Conservation (phyloP, 2,888 invertebrate species). For the Coremacera marginata region DNA sequence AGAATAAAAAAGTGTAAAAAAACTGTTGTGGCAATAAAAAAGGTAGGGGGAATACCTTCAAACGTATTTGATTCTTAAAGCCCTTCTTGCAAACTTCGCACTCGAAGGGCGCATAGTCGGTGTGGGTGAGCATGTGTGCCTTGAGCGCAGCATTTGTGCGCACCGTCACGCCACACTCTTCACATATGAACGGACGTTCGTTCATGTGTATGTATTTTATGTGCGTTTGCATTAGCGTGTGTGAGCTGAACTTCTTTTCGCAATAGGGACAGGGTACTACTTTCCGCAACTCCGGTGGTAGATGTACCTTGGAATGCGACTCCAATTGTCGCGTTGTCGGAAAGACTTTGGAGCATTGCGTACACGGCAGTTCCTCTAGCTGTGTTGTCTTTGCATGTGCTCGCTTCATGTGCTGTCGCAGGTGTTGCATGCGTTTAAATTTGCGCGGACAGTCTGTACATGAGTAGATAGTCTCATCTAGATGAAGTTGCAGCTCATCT, state of each 20-base stretch:
- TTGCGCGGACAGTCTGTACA: slow-evolving; percentile 42
- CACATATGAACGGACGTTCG: slow-evolving; percentile 70
- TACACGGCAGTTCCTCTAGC: slow-evolving; percentile 43
- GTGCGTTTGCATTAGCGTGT: slow-evolving; percentile 55
- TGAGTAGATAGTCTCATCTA: not conserved
- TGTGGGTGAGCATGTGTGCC: slow-evolving; percentile 70
- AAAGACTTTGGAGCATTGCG: slow-evolving; percentile 46
- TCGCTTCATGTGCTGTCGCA: slow-evolving; percentile 51
- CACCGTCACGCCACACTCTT: slow-evolving; percentile 70
- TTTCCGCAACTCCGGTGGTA: slow-evolving; percentile 55
- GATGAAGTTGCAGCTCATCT: not conserved
- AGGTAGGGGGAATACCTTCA: slow-evolving; percentile 48
- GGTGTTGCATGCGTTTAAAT: slow-evolving; percentile 42
- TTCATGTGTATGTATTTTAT: slow-evolving; percentile 63
- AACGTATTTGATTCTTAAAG: slow-evolving; percentile 64
- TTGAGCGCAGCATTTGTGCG: slow-evolving; percentile 69
- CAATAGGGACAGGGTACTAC: slow-evolving; percentile 59
- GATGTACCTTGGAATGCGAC: slow-evolving; percentile 47
- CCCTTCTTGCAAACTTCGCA: slow-evolving; percentile 69
- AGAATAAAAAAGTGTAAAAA: not conserved
- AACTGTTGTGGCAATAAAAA: not conserved
- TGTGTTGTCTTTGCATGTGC: slow-evolving; percentile 43
- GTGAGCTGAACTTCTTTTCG: slow-evolving; percentile 62
- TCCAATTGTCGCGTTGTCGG: slow-evolving; percentile 45
- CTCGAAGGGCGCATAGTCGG: slow-evolving; percentile 70